A percentile compares a stretch with the other conserved stretches of the same genome.
Evolutionary conservation across 2,797 vertebrate species (phyloP).

Genomic region (Uromys caudimaculatus): DNA sequence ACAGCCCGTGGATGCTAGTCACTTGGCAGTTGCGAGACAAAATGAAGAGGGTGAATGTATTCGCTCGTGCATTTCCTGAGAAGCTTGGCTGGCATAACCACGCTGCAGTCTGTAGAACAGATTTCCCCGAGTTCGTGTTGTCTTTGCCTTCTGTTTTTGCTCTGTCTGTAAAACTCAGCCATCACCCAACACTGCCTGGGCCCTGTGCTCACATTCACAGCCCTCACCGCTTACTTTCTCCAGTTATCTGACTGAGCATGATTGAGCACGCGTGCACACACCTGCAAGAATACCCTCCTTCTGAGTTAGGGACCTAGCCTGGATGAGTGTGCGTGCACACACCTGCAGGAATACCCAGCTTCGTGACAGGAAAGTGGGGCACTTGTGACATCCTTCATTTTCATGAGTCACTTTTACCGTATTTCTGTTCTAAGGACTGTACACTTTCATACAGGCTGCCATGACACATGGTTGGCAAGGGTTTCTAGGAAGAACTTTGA

Average conservation of each 20-base stretch:
- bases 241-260: neutral
- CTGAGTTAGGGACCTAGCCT: constrained; percentile 43
- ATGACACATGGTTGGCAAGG: neutral
- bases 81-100: constrained; percentile 81
- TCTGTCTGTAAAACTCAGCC: constrained; percentile 80
- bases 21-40: constrained; percentile 19
- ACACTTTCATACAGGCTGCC: constrained; percentile 32
- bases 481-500: constrained; percentile 45
- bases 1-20: constrained; percentile 56
- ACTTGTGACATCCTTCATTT: constrained; percentile 51
- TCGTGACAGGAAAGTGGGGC: constrained; percentile 59
- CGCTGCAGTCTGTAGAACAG: constrained; percentile 83
- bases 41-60: constrained; percentile 76
- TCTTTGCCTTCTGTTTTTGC: neutral
- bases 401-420: neutral
- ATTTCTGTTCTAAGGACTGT: constrained; percentile 57
- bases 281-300: neutral
- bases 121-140: constrained; percentile 56
- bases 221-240: constrained; percentile 58
- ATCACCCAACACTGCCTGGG: constrained; percentile 79
- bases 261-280: neutral
- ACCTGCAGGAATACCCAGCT: neutral
- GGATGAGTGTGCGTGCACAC: neutral
- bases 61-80: constrained; percentile 69
- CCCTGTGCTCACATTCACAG: constrained; percentile 49